Percentiles rank a stretch among this genome's conserved stretches.
phyloP scores from a whole-genome alignment of 2,797 vertebrate species.

The Paratrypauchen microcephalus region DNA sequence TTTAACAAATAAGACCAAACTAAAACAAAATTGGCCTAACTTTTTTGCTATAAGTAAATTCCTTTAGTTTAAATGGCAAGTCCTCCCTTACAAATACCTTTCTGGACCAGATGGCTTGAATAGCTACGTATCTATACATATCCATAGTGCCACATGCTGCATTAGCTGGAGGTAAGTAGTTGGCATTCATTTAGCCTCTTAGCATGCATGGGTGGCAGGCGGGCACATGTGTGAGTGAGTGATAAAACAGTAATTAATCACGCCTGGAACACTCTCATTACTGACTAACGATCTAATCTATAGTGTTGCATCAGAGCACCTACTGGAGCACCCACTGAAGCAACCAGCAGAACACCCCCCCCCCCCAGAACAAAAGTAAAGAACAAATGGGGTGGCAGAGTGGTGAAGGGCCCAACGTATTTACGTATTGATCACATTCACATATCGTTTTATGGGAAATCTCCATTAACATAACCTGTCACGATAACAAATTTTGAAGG shows the following conservation, averaged over 20 bases:
- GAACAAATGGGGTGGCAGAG: conserved; percentile 33
- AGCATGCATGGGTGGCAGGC: conserved; percentile 20
- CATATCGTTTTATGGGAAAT: background rate
- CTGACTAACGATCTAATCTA: conserved; percentile 58
- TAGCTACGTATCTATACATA: conserved; percentile 17
- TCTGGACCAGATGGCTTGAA: conserved; percentile 18
- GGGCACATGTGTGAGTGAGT: conserved; percentile 22
- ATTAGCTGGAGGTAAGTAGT: conserved; percentile 31
- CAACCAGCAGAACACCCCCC: conserved; percentile 6
- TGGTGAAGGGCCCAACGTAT: conserved; percentile 20
- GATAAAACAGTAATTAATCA: conserved; percentile 57
- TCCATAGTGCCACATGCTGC: conserved; percentile 17
- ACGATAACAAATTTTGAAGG: too few species aligned
- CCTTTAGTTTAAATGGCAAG: background rate
- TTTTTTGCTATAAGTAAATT: background rate
- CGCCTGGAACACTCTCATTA: conserved; percentile 38
- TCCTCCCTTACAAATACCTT: background rate
- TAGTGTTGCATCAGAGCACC: conserved; percentile 29
- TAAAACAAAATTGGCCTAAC: background rate
- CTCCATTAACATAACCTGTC: too few species aligned
- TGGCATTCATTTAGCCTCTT: conserved; percentile 46
- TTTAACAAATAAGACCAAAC: background rate
- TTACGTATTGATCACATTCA: background rate
- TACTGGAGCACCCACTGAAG: conserved; percentile 3
- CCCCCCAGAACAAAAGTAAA: conserved; percentile 11